phyloP scores from a whole-genome alignment of 1,140 invertebrate genomes.

The Diachasma alloeum region DNA sequence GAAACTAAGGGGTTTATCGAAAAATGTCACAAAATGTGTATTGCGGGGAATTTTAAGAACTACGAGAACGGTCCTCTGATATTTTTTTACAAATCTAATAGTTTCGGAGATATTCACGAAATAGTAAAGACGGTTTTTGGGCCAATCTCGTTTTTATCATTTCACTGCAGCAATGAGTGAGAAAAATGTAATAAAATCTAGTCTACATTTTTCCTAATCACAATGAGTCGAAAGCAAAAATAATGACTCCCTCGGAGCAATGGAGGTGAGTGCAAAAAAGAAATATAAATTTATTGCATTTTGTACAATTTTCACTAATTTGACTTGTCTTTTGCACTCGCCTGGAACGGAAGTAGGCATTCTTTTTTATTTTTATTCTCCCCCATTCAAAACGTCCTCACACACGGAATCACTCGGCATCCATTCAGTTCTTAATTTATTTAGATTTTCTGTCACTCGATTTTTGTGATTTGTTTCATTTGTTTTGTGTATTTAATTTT shows the following conservation, averaged over 20 bases:
- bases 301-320: constrained; percentile 32
- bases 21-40: too few species aligned
- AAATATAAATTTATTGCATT: constrained; percentile 39
- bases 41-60: too few species aligned
- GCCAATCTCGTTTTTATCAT: not conserved
- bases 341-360: constrained; percentile 45
- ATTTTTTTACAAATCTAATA: not conserved
- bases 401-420: not conserved
- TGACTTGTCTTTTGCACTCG: constrained; percentile 31
- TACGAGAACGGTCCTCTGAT: too few species aligned
- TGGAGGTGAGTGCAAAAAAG: not conserved
- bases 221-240: not conserved
- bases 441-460: not conserved
- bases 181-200: not conserved
- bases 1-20: not conserved
- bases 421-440: not conserved
- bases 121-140: too few species aligned
- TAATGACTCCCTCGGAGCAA: not conserved
- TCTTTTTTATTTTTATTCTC: constrained; percentile 16
- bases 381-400: not conserved
- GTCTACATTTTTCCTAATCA: not conserved
- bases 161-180: not conserved
- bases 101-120: not conserved
- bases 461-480: not conserved
- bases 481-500: not conserved